Conservation (phyloP, 2,797 vertebrate genomes). For the Sebastes umbrosus region DNA sequence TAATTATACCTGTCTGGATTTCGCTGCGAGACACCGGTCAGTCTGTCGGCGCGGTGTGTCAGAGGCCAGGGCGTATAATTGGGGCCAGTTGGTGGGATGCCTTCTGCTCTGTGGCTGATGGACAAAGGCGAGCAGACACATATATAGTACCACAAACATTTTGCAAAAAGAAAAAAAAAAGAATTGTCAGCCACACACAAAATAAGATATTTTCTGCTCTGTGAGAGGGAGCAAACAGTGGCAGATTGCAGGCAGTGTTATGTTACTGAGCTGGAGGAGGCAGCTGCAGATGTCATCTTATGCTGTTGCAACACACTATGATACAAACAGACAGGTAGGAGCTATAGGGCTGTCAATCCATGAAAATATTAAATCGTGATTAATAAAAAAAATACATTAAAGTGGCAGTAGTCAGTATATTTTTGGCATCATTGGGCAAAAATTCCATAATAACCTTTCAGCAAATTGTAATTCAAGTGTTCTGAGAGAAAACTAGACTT, state of each 20-base stretch:
- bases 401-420: too few relatives aligned
- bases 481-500: too few relatives aligned
- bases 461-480: too few relatives aligned
- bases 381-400: too few relatives aligned
- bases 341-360: too few relatives aligned
- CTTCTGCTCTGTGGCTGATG: conserved; percentile 16
- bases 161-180: not conserved
- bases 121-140: conserved; percentile 8
- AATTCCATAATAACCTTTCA: too few relatives aligned
- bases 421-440: too few relatives aligned
- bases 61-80: conserved; percentile 45
- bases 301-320: not conserved
- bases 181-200: conserved; percentile 16
- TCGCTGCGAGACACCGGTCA: conserved; percentile 19
- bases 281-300: not conserved
- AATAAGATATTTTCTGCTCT: conserved; percentile 26
- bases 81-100: conserved; percentile 42
- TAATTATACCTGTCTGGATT: conserved; percentile 42
- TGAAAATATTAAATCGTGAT: too few relatives aligned
- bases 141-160: not conserved
- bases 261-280: conserved; percentile 12
- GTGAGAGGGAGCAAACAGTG: conserved; percentile 19
- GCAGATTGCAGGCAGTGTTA: conserved; percentile 33
- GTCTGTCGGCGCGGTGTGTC: conserved; percentile 18
- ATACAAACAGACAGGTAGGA: not conserved